A percentile compares a stretch with the other conserved stretches of the same genome.
These are phyloP conservation scores for Notodonta dromedarius DNA, from an alignment of 2,888 invertebrate genomes.

Conservation along the genomic window DNA sequence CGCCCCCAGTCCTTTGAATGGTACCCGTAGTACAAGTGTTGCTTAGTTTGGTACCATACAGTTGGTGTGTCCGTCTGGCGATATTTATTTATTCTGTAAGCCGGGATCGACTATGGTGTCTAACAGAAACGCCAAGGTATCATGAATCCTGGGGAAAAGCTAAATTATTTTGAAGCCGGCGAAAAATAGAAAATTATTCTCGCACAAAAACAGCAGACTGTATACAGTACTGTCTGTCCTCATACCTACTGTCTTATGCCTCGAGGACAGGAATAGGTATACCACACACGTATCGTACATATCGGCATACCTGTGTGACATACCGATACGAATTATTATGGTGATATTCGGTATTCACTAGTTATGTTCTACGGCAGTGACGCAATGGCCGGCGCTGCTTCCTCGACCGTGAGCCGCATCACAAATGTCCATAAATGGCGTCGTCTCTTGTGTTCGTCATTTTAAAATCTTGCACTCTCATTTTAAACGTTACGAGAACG, in stretches of 20 bases:
- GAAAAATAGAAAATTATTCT: too few relatives aligned
- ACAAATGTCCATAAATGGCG: conserved; percentile 35
- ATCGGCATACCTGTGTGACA: not conserved
- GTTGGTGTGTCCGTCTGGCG: too few relatives aligned
- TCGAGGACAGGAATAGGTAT: not conserved
- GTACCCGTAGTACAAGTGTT: too few relatives aligned
- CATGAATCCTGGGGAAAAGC: too few relatives aligned
- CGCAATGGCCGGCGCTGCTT: conserved; percentile 29
- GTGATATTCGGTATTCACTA: not conserved
- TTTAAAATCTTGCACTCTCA: conserved; percentile 41
- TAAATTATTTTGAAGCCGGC: too few relatives aligned
- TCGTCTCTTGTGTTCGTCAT: conserved; percentile 32
- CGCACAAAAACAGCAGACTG: too few relatives aligned
- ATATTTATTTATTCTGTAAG: too few relatives aligned
- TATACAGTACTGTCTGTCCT: not conserved
- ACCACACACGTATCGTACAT: not conserved
- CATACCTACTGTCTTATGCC: not conserved
- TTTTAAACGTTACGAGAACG: too few relatives aligned
- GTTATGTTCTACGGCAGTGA: conserved; percentile 22
- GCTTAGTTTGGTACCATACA: too few relatives aligned
- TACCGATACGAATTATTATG: not conserved
- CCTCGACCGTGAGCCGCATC: conserved; percentile 41
- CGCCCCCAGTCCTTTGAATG: too few relatives aligned
- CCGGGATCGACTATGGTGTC: too few relatives aligned
- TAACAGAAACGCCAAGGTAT: too few relatives aligned